These are phyloP conservation scores for Arothron firmamentum DNA, from an alignment of 2,113 vertebrate genomes.

Conservation along the genomic window DNA sequence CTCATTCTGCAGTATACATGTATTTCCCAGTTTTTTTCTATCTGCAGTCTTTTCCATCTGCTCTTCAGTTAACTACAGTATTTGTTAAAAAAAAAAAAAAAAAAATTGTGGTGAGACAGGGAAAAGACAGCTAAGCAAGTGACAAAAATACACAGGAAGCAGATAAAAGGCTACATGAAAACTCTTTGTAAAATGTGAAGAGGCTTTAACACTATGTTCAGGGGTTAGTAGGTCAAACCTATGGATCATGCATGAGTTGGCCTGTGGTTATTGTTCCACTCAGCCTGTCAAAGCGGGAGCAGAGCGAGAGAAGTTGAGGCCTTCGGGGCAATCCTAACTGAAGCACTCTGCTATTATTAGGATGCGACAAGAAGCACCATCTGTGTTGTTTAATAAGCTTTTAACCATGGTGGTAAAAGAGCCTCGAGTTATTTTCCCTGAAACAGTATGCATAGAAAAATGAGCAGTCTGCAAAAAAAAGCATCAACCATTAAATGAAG, in stretches of 20 bases:
- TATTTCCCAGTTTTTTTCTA: too few species aligned
- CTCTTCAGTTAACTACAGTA: constrained; percentile 27
- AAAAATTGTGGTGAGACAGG: constrained; percentile 16
- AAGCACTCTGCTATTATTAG: constrained; percentile 70
- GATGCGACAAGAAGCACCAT: constrained; percentile 67
- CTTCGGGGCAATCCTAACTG: constrained; percentile 60
- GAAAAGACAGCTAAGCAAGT: constrained; percentile 14
- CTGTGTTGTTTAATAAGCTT: constrained; percentile 69
- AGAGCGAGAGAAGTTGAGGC: constrained; percentile 38
- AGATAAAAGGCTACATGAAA: constrained; percentile 57
- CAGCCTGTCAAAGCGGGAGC: constrained; percentile 49
- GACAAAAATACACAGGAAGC: constrained; percentile 33
- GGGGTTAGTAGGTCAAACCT: constrained; percentile 71
- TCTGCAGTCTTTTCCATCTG: neutral
- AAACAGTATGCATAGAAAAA: neutral
- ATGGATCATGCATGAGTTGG: constrained; percentile 72
- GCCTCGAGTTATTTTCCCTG: constrained; percentile 60
- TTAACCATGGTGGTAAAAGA: constrained; percentile 53
- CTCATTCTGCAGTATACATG: constrained; percentile 33
- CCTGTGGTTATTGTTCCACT: constrained; percentile 66
- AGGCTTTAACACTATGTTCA: constrained; percentile 64
- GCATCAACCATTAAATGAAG: constrained; percentile 19
- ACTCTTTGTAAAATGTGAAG: constrained; percentile 74
- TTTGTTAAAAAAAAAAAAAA: constrained; percentile 18
- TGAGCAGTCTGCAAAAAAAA: constrained; percentile 20